Evolutionary conservation across 2,113 vertebrate genomes (phyloP), one percentile per base, ranked within the genome.

Genomic region (Coturnix japonica): DNA sequence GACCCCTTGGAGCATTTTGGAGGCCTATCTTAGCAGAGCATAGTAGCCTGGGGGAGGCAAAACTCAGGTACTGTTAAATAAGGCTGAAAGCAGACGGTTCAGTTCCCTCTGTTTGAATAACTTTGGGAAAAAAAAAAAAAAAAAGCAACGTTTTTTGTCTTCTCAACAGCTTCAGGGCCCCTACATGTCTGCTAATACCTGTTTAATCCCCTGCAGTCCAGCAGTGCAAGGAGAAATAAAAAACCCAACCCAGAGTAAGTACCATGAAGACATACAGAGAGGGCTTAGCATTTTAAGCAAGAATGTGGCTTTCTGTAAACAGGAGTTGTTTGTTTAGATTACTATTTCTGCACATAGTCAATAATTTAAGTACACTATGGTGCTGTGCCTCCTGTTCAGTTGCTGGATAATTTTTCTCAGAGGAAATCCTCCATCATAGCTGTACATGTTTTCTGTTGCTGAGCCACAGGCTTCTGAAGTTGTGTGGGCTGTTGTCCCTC

Each of bases 51-150:
- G 6, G 28, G 43, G n/a, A 81, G 53, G 73, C 33, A 80, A 75
- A 87, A 46, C 85, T 94, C 89, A 91, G 91, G 93, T 76, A 89
- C 11, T 89, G 30, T 44, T 81, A 69, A 51, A 46, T 39, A 60
- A 61, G 43, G 61, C 53, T 69, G 46, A 81, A 90, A 86, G 30
- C 57, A 88, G 69, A 43, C 15, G 81, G 5, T 33, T 54, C 49
- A 25, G 13, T 43, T 89, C 57, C 26, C 41, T 6, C 4, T 23
- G 7, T 64, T 47, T 19, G 30, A 69, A 28, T 30, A 65, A 35
- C 57, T 57, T 26, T 8, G 26, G 25, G 25, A 51, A 51, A 26
- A 26, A 14, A 51, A 51, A 19, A 64, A 81, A 81, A 66, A 35
- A 41, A 46, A 9, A 2, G 3, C 22, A 44, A 15, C 6, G 5